Evolutionary conservation across 2,888 invertebrate species (phyloP).

Genomic region (Tenthredo scrophulariae): DNA sequence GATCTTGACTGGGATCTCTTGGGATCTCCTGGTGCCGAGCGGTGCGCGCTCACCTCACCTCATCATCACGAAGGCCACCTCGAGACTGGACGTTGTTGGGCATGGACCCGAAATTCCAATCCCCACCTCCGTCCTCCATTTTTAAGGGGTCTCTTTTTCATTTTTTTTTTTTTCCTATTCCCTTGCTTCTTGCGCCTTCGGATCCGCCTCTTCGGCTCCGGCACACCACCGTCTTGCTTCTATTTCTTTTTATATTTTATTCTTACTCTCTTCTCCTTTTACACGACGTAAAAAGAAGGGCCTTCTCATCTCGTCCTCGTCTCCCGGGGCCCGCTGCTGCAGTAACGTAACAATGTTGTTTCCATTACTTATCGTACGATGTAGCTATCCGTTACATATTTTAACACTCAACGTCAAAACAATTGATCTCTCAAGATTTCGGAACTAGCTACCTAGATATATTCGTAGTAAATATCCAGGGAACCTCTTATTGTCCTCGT

Average conservation of each 20-base stretch:
- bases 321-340: conserved; percentile 57
- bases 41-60: conserved; percentile 71
- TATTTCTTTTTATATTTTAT: conserved; percentile 56
- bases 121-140: conserved; percentile 76
- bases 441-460: background rate
- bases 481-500: background rate
- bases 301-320: conserved; percentile 56
- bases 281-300: conserved; percentile 51
- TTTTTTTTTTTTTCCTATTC: conserved; percentile 65
- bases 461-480: background rate
- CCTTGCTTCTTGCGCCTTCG: conserved; percentile 68
- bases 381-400: conserved; percentile 3
- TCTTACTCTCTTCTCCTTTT: conserved; percentile 54
- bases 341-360: conserved; percentile 50
- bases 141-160: conserved; percentile 76
- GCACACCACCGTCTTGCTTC: conserved; percentile 53
- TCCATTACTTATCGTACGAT: conserved; percentile 40
- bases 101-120: conserved; percentile 77
- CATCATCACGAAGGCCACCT: conserved; percentile 77
- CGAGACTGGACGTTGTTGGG: conserved; percentile 75
- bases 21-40: conserved; percentile 56
- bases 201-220: conserved; percentile 51
- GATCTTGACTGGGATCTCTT: conserved; percentile 57
- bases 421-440: conserved; percentile 37
- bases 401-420: conserved; percentile 38